phyloP scores from a whole-genome alignment of 1,140 invertebrate genomes.

The Diabrotica undecimpunctata region DNA sequence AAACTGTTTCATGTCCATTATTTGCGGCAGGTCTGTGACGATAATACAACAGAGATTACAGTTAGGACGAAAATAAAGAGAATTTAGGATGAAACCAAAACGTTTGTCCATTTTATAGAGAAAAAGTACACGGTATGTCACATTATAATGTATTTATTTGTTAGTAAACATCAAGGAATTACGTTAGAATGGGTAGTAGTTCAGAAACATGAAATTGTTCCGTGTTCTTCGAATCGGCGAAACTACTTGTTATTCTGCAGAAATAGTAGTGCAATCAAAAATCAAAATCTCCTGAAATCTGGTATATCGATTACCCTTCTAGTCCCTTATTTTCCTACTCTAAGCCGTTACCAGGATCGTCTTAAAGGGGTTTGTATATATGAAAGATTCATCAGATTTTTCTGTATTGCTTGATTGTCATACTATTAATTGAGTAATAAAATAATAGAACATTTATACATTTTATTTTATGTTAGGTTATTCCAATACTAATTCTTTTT shows the following conservation, averaged over 20 bases:
- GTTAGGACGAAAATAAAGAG: neutral
- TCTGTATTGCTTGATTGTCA: too few relatives aligned
- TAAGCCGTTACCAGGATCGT: neutral
- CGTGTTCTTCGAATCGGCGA: neutral
- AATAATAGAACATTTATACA: too few relatives aligned
- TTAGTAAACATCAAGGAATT: neutral
- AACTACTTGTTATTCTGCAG: neutral
- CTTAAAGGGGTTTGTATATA: neutral
- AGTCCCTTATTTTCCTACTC: neutral
- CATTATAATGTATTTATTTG: neutral
- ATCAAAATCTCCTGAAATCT: neutral
- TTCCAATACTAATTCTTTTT: too few relatives aligned
- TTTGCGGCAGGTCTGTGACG: neutral
- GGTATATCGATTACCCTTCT: neutral
- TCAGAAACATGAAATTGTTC: neutral
- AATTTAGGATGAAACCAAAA: neutral
- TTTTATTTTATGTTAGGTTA: too few relatives aligned
- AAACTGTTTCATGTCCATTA: neutral
- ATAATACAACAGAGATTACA: neutral
- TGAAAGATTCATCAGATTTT: too few relatives aligned
- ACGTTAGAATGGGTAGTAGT: neutral
- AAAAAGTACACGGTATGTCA: neutral
- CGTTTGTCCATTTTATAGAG: neutral
- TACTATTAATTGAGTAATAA: too few relatives aligned
- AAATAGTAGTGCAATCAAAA: constrained; percentile 1